Conservation (phyloP, 2,797 vertebrate species). For the Sternotherus odoratus region DNA sequence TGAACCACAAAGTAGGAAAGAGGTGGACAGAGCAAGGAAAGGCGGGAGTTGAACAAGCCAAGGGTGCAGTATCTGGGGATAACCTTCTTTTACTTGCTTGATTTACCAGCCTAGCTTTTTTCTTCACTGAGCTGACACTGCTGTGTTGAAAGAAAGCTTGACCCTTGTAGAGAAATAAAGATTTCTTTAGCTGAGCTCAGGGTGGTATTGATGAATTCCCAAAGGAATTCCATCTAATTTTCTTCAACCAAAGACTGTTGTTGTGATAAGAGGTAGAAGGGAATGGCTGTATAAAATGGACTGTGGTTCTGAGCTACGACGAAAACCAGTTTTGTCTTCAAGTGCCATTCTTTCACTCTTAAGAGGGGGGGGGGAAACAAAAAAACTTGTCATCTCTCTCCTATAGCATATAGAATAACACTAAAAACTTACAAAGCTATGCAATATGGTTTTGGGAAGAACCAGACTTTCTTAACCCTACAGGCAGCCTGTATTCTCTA, state of each 20-base stretch:
- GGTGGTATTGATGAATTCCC: not conserved
- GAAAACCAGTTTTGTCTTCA: not conserved
- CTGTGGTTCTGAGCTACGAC: not conserved
- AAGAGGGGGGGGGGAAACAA: not conserved
- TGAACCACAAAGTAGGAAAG: not conserved
- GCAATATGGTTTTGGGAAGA: not conserved
- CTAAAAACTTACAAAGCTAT: not conserved
- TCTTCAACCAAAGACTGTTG: not conserved
- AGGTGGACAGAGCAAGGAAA: not conserved
- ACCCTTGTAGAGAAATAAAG: not conserved
- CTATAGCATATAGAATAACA: not conserved
- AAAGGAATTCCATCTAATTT: not conserved
- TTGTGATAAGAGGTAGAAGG: not conserved
- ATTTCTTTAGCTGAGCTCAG: not conserved
- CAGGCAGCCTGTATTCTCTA: not conserved
- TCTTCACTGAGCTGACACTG: not conserved
- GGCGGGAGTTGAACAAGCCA: not conserved
- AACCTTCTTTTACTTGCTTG: not conserved
- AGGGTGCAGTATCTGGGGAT: not conserved
- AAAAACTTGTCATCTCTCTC: not conserved
- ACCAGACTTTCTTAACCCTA: not conserved
- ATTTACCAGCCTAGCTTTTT: not conserved
- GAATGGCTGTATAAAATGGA: not conserved
- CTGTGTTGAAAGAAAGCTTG: not conserved
- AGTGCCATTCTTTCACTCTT: not conserved